Conservation (phyloP, 30 jellyfish, hydroid and myxozoan species). For the Mastigias papua region DNA sequence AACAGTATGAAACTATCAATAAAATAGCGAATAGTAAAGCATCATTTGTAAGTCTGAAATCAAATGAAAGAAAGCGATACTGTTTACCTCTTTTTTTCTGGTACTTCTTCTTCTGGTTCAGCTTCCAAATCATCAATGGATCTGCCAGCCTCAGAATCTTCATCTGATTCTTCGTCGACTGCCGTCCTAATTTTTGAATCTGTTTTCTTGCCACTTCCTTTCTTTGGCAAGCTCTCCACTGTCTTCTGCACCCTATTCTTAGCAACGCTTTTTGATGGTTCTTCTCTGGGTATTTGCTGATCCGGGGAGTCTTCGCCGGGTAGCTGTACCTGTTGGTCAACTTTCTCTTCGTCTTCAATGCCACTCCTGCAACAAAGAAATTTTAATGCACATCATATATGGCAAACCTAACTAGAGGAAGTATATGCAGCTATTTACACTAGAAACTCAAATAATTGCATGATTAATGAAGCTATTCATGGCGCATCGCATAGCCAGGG, state of each 20-base stretch:
- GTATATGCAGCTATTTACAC: no score
- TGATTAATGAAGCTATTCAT: no score
- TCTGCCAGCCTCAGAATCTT: background rate
- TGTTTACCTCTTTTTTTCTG: background rate
- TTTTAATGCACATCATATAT: background rate
- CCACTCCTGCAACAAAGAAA: background rate
- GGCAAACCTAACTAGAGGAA: no score
- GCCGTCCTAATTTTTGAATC: background rate
- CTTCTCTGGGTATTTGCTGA: background rate
- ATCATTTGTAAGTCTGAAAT: background rate
- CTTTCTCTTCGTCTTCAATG: constrained; percentile 5
- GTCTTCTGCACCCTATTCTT: background rate
- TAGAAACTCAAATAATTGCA: no score
- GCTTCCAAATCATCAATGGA: background rate
- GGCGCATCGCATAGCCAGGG: no score
- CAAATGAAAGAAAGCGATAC: background rate
- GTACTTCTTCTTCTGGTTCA: background rate
- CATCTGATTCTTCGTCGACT: background rate
- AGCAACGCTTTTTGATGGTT: background rate
- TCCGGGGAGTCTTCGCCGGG: background rate
- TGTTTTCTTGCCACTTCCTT: no score
- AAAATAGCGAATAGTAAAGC: background rate
- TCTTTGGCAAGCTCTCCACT: background rate
- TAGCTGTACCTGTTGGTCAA: background rate
- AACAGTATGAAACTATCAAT: background rate